These are phyloP conservation scores for Eueides isabella DNA, from an alignment of 1,140 invertebrate species.

Conservation along the genomic window DNA sequence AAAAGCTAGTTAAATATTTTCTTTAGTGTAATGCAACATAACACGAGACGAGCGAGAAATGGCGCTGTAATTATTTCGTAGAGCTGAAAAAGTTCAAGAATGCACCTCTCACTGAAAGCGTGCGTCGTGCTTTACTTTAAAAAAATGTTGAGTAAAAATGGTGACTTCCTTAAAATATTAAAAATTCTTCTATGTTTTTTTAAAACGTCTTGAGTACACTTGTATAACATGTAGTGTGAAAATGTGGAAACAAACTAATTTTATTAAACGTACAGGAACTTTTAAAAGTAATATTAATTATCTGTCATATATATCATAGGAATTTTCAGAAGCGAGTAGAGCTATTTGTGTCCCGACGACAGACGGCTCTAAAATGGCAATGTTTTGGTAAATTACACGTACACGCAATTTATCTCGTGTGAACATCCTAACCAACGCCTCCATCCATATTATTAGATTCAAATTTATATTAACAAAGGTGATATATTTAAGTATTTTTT, in stretches of 20 bases:
- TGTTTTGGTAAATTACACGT: conserved; percentile 53
- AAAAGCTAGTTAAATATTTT: neutral
- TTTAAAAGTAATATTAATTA: conserved; percentile 2
- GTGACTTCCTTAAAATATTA: conserved; percentile 33
- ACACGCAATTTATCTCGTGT: conserved; percentile 55
- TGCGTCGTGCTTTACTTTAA: conserved; percentile 38
- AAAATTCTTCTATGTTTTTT: conserved; percentile 19
- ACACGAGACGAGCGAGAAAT: conserved; percentile 25
- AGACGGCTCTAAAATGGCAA: conserved; percentile 48
- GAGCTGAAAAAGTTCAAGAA: conserved; percentile 41
- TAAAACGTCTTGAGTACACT: neutral
- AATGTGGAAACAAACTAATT: neutral
- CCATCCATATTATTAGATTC: conserved; percentile 1
- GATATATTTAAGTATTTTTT: neutral
- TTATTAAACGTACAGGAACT: neutral
- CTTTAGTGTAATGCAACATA: neutral
- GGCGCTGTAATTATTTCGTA: conserved; percentile 37
- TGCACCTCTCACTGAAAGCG: conserved; percentile 31
- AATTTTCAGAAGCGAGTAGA: conserved; percentile 52
- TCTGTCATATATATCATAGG: conserved; percentile 15
- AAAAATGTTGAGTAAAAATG: conserved; percentile 34
- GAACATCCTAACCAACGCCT: neutral
- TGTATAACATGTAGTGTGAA: neutral
- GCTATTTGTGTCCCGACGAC: conserved; percentile 60
- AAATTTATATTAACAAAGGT: conserved; percentile 2